Conservation (phyloP, 2,113 vertebrate species). For the Serilophus lunatus region DNA sequence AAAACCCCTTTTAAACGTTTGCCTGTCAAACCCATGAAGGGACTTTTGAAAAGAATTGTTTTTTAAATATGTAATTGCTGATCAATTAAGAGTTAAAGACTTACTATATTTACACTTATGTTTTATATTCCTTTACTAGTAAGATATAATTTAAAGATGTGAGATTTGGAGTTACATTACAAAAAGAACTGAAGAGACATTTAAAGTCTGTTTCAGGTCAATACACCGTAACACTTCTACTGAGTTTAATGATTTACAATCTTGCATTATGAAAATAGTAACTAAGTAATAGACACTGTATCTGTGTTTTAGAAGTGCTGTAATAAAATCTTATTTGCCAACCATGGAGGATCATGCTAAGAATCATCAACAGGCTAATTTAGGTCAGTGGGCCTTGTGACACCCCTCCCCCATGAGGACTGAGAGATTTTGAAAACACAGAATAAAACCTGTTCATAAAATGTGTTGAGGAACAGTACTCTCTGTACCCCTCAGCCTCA, state of each 20-base stretch:
- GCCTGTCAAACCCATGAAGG: not conserved
- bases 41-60: not conserved
- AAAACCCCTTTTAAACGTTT: not conserved
- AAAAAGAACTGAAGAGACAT: not conserved
- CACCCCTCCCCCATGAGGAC: not conserved
- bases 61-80: not conserved
- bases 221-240: not conserved
- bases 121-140: not conserved
- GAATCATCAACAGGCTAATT: not conserved
- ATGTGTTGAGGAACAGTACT: not conserved
- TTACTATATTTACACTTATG: not conserved
- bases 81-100: not conserved
- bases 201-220: not conserved
- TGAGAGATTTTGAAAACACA: not conserved
- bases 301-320: not conserved
- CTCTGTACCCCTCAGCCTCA: not conserved
- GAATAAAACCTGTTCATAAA: not conserved
- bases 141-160: not conserved
- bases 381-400: conserved; percentile 11
- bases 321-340: not conserved
- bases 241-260: not conserved
- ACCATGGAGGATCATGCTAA: not conserved
- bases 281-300: not conserved
- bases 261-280: not conserved
- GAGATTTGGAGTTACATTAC: not conserved